phyloP scores from a whole-genome alignment of 1,140 invertebrate genomes.

The Drosophila obscura region DNA sequence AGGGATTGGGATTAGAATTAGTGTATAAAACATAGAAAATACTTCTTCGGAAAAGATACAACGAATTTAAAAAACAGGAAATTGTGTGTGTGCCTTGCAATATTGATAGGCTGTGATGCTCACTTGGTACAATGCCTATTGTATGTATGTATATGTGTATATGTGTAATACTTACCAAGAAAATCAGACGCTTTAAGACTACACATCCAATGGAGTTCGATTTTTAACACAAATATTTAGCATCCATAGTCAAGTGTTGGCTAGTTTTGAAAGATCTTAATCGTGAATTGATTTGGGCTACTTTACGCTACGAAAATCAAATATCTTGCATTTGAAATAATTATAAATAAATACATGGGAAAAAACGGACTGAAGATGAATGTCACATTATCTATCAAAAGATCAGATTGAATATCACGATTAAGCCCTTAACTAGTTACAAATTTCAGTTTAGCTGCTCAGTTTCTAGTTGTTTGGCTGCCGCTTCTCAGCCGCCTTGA shows the following conservation, averaged over 20 bases:
- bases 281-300: conserved; percentile 27
- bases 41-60: conserved; percentile 26
- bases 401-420: conserved; percentile 48
- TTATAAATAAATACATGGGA: no score
- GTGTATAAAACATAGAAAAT: conserved; percentile 59
- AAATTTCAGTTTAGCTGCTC: conserved; percentile 40
- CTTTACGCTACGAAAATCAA: background rate
- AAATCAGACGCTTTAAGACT: conserved; percentile 61
- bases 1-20: background rate
- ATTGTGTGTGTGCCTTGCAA: conserved; percentile 56
- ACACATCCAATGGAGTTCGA: conserved; percentile 66
- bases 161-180: conserved; percentile 55
- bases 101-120: conserved; percentile 53
- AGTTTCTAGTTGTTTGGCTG: conserved; percentile 18
- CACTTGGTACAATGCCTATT: conserved; percentile 25
- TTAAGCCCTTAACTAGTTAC: conserved; percentile 38
- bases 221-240: conserved; percentile 75
- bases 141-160: conserved; percentile 20
- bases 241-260: conserved; percentile 71
- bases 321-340: conserved; percentile 1
- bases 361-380: background rate
- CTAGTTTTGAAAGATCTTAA: conserved; percentile 33
- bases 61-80: conserved; percentile 27
- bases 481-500: conserved; percentile 57
- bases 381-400: conserved; percentile 11